Evolutionary conservation across 2,797 vertebrate species (phyloP).

Genomic region (Phalloptychus januarius): DNA sequence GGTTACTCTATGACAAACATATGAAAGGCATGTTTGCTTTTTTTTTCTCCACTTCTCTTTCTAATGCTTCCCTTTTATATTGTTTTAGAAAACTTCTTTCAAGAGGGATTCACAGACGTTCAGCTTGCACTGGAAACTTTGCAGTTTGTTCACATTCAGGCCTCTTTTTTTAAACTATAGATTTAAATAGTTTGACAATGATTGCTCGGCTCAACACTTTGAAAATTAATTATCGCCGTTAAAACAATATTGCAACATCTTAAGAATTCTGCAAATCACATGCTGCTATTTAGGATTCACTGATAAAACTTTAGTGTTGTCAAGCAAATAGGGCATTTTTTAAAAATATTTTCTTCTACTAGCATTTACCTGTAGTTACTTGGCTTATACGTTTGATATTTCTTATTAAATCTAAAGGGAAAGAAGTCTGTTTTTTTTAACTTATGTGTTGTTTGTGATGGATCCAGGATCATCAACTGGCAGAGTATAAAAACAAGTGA

Average conservation of each 20-base stretch:
- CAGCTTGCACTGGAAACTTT: neutral
- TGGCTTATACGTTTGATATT: neutral
- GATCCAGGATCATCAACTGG: neutral
- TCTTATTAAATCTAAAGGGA: neutral
- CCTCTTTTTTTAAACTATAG: neutral
- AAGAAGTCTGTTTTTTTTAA: neutral
- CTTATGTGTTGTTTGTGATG: neutral
- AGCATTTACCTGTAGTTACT: neutral
- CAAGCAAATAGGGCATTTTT: neutral
- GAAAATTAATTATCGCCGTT: neutral
- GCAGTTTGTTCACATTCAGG: neutral
- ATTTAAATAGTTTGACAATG: neutral
- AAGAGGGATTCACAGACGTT: neutral
- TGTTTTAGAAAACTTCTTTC: neutral
- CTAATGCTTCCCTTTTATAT: neutral
- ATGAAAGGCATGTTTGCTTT: neutral
- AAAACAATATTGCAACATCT: neutral
- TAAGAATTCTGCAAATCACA: neutral
- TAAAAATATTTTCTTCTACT: neutral
- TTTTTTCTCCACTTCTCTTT: neutral
- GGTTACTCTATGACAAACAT: neutral
- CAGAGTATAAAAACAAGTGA: neutral
- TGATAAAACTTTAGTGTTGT: neutral
- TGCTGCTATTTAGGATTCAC: neutral
- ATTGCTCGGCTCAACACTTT: neutral